Evolutionary conservation across 2,888 invertebrate genomes (phyloP).

Genomic region (Myopa tessellatipennis): DNA sequence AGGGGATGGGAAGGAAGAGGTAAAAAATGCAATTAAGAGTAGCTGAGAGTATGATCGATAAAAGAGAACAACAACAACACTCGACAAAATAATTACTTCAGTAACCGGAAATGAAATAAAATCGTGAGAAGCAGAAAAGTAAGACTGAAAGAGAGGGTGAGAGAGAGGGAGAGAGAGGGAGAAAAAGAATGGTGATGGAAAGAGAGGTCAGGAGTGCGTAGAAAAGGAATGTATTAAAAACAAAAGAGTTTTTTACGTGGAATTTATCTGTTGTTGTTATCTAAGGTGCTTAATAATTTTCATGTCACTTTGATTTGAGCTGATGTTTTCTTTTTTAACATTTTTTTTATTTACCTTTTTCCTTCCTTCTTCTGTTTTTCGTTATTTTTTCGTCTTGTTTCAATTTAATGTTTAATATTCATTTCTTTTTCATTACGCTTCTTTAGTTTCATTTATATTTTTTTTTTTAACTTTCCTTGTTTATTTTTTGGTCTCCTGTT

Average conservation of each 20-base stretch:
- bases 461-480: neutral
- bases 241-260: too few species aligned
- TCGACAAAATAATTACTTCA: constrained; percentile 45
- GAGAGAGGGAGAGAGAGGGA: neutral
- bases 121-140: neutral
- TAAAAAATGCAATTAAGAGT: neutral
- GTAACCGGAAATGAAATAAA: constrained; percentile 17
- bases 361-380: too few species aligned
- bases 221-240: too few species aligned
- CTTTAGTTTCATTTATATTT: neutral
- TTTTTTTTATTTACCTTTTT: too few species aligned
- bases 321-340: too few species aligned
- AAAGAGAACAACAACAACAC: neutral
- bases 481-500: neutral
- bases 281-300: neutral
- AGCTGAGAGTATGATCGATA: constrained; percentile 2
- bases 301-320: neutral
- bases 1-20: neutral
- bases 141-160: neutral
- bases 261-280: neutral
- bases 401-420: too few species aligned
- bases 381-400: too few species aligned
- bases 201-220: neutral
- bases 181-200: neutral
- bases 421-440: too few species aligned